Base-by-base conservation (phyloP, 2,797 vertebrate genomes). In the Enteromius fasciolatus region DNA sequence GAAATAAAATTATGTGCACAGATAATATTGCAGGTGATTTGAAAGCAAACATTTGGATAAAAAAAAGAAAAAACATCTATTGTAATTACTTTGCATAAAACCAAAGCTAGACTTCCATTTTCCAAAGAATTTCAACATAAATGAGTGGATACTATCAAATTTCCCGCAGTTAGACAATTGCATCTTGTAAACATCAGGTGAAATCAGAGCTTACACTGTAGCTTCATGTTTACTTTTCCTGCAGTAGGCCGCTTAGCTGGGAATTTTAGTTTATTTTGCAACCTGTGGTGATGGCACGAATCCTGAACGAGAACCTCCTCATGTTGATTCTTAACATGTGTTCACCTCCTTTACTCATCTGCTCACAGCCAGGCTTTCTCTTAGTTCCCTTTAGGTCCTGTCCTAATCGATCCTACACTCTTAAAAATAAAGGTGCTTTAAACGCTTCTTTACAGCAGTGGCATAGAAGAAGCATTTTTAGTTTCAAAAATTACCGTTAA, bases 251-350 rank as follows among this genome's bases (percentile, higher is more conserved):
- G 89, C 89, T 92, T 93, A 82, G 83, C 89, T 85, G 92, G 93
- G 92, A 92, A 94, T 92, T 90, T 90, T 89, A 91, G 93, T 95
- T 94, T 94, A 92, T 94, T 94, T 94, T 93, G 92, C 91, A 94
- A 93, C 93, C 92, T 93, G 93, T 92, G 93, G 93, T 91, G 93
- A 94, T 94, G 94, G 94, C 94, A 91, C 84, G 87, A 91, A 93
- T 94, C 92, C 93, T 93, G 90, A 92, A 92, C 88, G 33, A 92
- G 91, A 92, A 92, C 89, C 90, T 84, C 83, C 87, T 85, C 50
- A 90, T 93, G 92, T 93, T 95, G 94, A 94, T 93, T 94, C 90
- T 89, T 91, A 93, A 94, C 94, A 94, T 93, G 93, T 94, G 93
- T 94, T 94, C 91, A 92, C 91, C 91, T 93, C 90, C 87, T 87